phyloP scores from a whole-genome alignment of 1,140 invertebrate genomes.

The Centruroides vittatus region DNA sequence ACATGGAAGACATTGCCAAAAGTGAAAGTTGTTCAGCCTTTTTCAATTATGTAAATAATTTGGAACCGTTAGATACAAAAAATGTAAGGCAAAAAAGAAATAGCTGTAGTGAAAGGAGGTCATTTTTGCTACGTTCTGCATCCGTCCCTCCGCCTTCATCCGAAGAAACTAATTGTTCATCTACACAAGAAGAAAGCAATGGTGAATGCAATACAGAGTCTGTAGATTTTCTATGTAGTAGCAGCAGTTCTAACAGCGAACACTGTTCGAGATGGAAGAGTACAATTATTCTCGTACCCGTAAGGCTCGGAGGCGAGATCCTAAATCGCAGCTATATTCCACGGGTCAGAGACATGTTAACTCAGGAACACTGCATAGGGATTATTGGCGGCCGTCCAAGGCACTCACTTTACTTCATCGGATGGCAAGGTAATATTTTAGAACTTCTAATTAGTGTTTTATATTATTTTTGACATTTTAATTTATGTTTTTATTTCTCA shows the following conservation, averaged over 20 bases:
- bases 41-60: too few species aligned
- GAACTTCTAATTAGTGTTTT: not conserved
- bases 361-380: slow-evolving; percentile 65
- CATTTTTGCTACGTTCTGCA: not conserved
- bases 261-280: slow-evolving; percentile 45
- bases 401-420: slow-evolving; percentile 82
- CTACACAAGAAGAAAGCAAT: too few species aligned
- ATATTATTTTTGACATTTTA: not conserved
- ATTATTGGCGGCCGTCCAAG: slow-evolving; percentile 81
- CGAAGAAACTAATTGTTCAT: not conserved
- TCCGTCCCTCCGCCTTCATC: slow-evolving; percentile 8
- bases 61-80: too few species aligned
- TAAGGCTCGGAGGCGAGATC: slow-evolving; percentile 67
- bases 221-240: too few species aligned
- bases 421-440: slow-evolving; percentile 50
- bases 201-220: too few species aligned
- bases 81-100: too few species aligned
- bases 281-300: slow-evolving; percentile 65
- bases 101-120: too few species aligned
- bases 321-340: slow-evolving; percentile 68
- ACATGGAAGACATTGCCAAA: too few species aligned
- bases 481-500: slow-evolving; percentile 22
- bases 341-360: slow-evolving; percentile 59
- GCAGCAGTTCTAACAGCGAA: not conserved
- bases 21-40: too few species aligned